These are phyloP conservation scores for Blastobasis lacticolella DNA, from an alignment of 2,888 invertebrate genomes.

Conservation along the genomic window DNA sequence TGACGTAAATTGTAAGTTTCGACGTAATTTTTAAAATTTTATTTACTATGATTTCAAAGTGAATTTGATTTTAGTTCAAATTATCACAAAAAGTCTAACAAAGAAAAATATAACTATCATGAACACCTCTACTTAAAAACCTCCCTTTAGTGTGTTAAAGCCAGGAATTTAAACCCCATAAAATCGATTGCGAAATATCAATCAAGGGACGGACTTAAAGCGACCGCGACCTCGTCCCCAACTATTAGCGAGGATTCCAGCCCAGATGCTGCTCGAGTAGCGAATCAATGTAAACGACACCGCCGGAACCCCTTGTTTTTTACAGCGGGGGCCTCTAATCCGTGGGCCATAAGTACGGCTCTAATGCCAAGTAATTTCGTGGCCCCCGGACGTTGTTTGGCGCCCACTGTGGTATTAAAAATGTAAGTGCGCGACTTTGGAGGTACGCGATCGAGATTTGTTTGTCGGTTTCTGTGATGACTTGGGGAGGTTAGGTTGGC, in stretches of 20 bases:
- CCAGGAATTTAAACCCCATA: too few relatives aligned
- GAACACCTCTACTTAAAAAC: too few relatives aligned
- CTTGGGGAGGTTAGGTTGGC: too few relatives aligned
- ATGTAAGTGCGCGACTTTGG: constrained; percentile 1
- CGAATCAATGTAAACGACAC: constrained; percentile 35
- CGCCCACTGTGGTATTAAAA: constrained; percentile 43
- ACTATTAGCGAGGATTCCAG: constrained; percentile 11
- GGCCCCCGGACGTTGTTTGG: constrained; percentile 49
- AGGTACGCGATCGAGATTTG: not conserved
- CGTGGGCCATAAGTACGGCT: constrained; percentile 43
- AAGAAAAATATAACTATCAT: too few relatives aligned
- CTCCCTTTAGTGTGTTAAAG: too few relatives aligned
- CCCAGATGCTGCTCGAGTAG: constrained; percentile 13
- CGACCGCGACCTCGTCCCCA: constrained; percentile 5
- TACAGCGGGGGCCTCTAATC: constrained; percentile 61
- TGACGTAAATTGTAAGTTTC: too few relatives aligned
- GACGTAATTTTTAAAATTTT: too few relatives aligned
- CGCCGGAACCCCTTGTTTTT: constrained; percentile 60
- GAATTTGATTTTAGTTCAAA: not conserved
- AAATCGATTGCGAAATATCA: not conserved
- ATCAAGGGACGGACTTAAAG: constrained; percentile 6
- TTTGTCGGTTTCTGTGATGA: not conserved
- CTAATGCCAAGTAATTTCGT: constrained; percentile 68
- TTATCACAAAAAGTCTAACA: too few relatives aligned
- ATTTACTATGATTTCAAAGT: too few relatives aligned